Evolutionary conservation across 2,113 vertebrate genomes (phyloP).

Genomic region (Python bivittatus): DNA sequence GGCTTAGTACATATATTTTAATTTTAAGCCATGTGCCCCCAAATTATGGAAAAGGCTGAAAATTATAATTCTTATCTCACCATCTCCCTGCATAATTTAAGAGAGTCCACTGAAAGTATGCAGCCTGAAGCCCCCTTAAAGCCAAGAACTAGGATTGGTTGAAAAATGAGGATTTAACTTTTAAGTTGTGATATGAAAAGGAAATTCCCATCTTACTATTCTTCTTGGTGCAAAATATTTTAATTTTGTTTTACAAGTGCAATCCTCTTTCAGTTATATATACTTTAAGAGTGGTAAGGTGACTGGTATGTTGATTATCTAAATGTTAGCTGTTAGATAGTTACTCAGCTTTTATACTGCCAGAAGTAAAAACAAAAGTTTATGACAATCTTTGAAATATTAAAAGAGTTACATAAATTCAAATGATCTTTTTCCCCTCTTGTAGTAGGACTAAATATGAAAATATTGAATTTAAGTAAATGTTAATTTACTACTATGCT

Average conservation of each 20-base stretch:
- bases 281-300: constrained; percentile 44
- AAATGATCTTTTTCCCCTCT: background rate
- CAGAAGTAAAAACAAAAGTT: background rate
- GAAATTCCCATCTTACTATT: background rate
- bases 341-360: constrained; percentile 28
- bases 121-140: too few relatives aligned
- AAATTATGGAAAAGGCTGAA: too few relatives aligned
- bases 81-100: background rate
- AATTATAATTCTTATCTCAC: too few relatives aligned
- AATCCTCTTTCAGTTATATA: constrained; percentile 24
- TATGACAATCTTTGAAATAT: background rate
- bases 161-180: background rate
- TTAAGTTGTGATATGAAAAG: background rate
- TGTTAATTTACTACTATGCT: background rate
- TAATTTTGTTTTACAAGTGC: background rate
- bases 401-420: background rate
- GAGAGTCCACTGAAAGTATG: too few relatives aligned
- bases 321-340: constrained; percentile 6
- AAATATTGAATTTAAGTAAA: constrained; percentile 26
- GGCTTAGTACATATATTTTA: too few relatives aligned
- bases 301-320: constrained; percentile 20
- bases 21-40: too few relatives aligned
- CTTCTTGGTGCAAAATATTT: background rate
- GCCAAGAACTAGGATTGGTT: background rate
- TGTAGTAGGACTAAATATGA: constrained; percentile 2